A percentile compares a stretch with the other conserved stretches of the same genome.
Conservation (phyloP, 2,113 vertebrate species). For the Myanophis thanlyinensis region DNA sequence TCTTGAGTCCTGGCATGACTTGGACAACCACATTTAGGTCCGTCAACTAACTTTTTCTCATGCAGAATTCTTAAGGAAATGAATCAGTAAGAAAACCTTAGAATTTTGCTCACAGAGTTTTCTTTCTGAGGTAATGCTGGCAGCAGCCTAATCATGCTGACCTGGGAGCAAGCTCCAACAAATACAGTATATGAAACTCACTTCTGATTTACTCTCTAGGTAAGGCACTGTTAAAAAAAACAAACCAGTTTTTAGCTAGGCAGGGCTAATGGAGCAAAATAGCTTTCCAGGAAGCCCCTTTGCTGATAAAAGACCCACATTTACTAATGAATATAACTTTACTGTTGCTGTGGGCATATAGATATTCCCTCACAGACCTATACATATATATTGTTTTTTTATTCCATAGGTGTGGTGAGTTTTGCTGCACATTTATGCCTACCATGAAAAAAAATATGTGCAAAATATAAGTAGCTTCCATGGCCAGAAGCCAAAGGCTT, state of each 20-base stretch:
- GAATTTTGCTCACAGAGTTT: background rate
- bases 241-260: slow-evolving; percentile 30
- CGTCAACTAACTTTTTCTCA: background rate
- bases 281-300: background rate
- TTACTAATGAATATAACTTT: background rate
- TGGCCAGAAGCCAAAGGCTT: background rate
- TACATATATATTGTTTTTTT: background rate
- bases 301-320: slow-evolving; percentile 7
- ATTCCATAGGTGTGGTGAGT: background rate
- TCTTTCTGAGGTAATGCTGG: slow-evolving; percentile 26
- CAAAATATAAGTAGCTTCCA: background rate
- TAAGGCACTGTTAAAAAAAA: slow-evolving; percentile 18
- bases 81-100: background rate
- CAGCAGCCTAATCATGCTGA: background rate
- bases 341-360: background rate
- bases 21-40: background rate
- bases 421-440: background rate
- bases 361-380: background rate
- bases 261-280: slow-evolving; percentile 9
- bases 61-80: background rate
- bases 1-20: background rate
- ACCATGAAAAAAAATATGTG: background rate
- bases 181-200: background rate
- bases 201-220: background rate
- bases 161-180: background rate